phyloP scores from a whole-genome alignment of 2,888 invertebrate species.

The Plebejus melissa region DNA sequence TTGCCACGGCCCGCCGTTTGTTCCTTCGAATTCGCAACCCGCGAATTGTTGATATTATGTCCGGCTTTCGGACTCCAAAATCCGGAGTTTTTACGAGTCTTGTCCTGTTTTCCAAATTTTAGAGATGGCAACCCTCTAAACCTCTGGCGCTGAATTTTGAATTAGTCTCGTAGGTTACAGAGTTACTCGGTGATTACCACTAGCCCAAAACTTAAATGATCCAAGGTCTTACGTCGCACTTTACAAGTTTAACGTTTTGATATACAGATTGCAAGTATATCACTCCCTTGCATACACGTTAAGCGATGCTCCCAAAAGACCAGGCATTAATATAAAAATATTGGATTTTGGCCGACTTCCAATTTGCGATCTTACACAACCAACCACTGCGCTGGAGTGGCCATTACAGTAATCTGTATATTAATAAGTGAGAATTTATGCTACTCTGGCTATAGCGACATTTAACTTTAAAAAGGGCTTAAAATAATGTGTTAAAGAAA shows the following conservation, averaged over 20 bases:
- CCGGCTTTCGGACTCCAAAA: too few relatives aligned
- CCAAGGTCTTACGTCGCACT: not conserved
- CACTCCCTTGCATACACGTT: not conserved
- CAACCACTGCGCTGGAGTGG: slow-evolving; percentile 15
- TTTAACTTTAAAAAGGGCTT: not conserved
- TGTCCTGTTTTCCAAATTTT: too few relatives aligned
- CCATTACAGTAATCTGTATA: slow-evolving; percentile 15
- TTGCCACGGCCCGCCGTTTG: too few relatives aligned
- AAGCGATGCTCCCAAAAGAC: slow-evolving; percentile 1
- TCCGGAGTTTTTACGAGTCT: too few relatives aligned
- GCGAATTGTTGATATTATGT: too few relatives aligned
- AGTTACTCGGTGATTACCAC: too few relatives aligned
- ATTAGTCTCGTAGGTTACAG: too few relatives aligned
- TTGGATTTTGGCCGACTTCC: not conserved
- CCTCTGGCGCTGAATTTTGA: too few relatives aligned
- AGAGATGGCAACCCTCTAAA: too few relatives aligned
- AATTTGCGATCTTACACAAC: not conserved
- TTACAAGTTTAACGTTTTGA: not conserved
- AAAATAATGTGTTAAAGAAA: not conserved
- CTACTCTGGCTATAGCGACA: not conserved
- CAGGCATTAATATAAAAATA: slow-evolving; percentile 10
- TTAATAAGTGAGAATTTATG: slow-evolving; percentile 14
- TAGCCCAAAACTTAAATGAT: not conserved
- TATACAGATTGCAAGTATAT: not conserved
- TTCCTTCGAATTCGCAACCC: too few relatives aligned